Percentiles rank a stretch among this genome's conserved stretches.
Evolutionary conservation across 2,888 invertebrate species (phyloP).

Genomic region (Thera obeliscata): DNA sequence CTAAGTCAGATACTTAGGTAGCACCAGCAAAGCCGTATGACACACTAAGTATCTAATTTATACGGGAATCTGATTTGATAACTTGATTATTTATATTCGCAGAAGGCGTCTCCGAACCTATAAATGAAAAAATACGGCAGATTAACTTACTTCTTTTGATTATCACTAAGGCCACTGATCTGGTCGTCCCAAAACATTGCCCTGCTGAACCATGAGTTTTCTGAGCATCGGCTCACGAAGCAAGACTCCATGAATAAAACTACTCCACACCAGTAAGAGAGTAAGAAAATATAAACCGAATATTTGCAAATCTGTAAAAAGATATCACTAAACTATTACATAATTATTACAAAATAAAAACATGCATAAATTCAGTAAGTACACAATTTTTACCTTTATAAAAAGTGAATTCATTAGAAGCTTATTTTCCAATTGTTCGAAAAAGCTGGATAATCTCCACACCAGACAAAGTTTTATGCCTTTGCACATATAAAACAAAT

Average conservation of each 20-base stretch:
- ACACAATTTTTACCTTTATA: conserved; percentile 61
- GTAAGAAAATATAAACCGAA: conserved; percentile 70
- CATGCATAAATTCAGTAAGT: no score
- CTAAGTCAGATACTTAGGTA: no score
- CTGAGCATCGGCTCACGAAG: conserved; percentile 74
- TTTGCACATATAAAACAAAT: conserved; percentile 78
- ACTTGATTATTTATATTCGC: neutral
- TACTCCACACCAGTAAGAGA: conserved; percentile 82
- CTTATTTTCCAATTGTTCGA: conserved; percentile 72
- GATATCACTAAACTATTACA: neutral
- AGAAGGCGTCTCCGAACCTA: neutral
- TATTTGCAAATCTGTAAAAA: conserved; percentile 72
- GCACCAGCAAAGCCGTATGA: no score
- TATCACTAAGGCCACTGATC: conserved; percentile 30
- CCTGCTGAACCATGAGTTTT: conserved; percentile 78
- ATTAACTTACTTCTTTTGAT: conserved; percentile 52
- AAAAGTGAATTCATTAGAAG: conserved; percentile 68
- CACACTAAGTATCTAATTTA: neutral
- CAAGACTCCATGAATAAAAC: conserved; percentile 80
- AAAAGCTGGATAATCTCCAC: conserved; percentile 77
- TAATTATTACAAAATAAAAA: neutral
- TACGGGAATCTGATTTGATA: neutral
- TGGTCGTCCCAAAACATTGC: conserved; percentile 62
- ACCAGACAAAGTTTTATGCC: conserved; percentile 81
- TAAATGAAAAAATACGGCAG: neutral